phyloP scores from a whole-genome alignment of 2,797 vertebrate genomes.

The Poliocrania exsul region DNA sequence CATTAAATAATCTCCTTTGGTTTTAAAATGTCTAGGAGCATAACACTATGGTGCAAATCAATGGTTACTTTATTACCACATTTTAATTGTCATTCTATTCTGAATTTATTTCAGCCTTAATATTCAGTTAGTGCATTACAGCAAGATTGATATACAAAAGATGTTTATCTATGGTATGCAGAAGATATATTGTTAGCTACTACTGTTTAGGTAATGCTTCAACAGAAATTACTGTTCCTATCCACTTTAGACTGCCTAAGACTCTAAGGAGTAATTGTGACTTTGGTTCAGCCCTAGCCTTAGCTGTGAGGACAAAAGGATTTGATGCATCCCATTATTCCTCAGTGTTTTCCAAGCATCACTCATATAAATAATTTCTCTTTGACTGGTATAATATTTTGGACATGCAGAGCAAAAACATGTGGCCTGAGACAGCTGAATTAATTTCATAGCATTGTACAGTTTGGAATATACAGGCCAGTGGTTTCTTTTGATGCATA shows the following conservation, averaged over 20 bases:
- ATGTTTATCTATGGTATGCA: neutral
- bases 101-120: neutral
- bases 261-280: neutral
- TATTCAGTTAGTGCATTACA: neutral
- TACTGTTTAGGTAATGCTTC: neutral
- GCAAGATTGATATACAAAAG: neutral
- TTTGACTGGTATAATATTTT: neutral
- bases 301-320: neutral
- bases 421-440: neutral
- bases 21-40: neutral
- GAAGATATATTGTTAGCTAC: neutral
- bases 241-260: neutral
- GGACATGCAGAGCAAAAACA: neutral
- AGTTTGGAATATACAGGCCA: neutral
- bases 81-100: neutral
- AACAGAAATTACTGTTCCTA: neutral
- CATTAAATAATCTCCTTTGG: neutral
- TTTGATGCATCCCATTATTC: fast-evolving
- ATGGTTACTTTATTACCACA: neutral
- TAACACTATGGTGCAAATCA: neutral
- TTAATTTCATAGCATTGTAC: neutral
- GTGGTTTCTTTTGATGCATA: neutral
- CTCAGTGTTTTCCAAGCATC: neutral
- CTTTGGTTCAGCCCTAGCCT: neutral
- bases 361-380: neutral